Evolutionary conservation across 1,140 invertebrate genomes (phyloP), one percentile per base, ranked within the genome.

Genomic region (Macrotrachela quadricornifera): DNA sequence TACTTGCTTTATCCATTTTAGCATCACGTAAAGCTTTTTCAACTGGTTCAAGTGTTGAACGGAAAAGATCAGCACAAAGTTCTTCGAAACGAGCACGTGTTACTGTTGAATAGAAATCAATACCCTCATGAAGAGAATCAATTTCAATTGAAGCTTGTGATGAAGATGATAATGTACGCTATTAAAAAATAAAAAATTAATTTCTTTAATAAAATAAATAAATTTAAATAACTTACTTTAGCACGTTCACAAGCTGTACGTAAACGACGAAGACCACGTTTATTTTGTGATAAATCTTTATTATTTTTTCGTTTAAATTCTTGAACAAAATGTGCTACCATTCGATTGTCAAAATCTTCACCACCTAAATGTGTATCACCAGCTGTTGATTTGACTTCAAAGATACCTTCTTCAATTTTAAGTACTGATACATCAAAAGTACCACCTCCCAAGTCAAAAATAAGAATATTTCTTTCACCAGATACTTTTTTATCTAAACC

Each of bases 401-500:
- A 55, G 11, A 55, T 36, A 9, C 57, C 57, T 16, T 56, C 54
- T 15, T 57, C 57, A 13, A 57, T 49, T 38, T 40, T 47, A 14
- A 57, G 47, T 38, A 57, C 45, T 11, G 57, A 56, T 16, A 57
- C 57, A 46, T 57, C 57, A 21, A 57, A 56, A 9, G 57, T 56
- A 45, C 57, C 48, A 36, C 48, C 54, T 4, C 54, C 54, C 39
- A 66, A 56, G 55, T 67, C 65, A 56, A 63, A 64, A 41, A 63
- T 64, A 16, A 64, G 51, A 18, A 66, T 57, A 56, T 64, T 63
- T 50, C 61, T 58, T 49, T 64, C 62, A 53, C 57, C 59, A 49
- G 53, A 55, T 14, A 66, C 57, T 38, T 65, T 61, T 53, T 73
- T 71, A 46, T 72, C 71, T 21, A 74, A 58, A 44, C 72, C 71